These are phyloP conservation scores for Bettongia penicillata DNA, from an alignment of 2,113 vertebrate species.

Conservation along the genomic window DNA sequence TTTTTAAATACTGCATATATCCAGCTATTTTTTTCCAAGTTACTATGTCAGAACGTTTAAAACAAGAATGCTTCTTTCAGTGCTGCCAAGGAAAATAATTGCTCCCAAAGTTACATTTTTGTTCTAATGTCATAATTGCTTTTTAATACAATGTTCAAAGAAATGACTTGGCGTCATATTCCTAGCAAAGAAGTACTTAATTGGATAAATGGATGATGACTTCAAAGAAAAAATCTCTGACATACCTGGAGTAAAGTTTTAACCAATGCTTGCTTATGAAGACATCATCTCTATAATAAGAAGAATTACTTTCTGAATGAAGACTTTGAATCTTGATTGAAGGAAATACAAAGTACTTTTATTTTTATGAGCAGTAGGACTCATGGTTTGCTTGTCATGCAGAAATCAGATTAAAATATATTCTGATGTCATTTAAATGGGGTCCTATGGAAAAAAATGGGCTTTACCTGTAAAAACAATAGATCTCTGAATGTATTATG, in stretches of 20 bases:
- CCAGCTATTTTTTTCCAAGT: not conserved
- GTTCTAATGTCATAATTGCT: slow-evolving; percentile 75
- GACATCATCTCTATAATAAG: slow-evolving; percentile 10
- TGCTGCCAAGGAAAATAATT: slow-evolving; percentile 78
- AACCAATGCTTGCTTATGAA: not conserved
- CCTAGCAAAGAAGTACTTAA: slow-evolving; percentile 72
- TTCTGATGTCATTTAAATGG: not conserved
- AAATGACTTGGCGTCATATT: slow-evolving; percentile 74
- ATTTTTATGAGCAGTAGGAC: slow-evolving; percentile 5
- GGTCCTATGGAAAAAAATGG: not conserved
- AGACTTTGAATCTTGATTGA: slow-evolving; percentile 11
- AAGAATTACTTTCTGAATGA: slow-evolving; percentile 17
- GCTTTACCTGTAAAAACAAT: not conserved
- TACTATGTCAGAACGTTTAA: slow-evolving; percentile 18
- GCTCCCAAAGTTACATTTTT: slow-evolving; percentile 75
- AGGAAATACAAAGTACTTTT: slow-evolving; percentile 7
- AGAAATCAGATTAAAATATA: slow-evolving; percentile 40
- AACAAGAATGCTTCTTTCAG: slow-evolving; percentile 50
- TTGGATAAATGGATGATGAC: slow-evolving; percentile 73
- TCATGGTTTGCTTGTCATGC: not conserved
- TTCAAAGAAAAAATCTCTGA: slow-evolving; percentile 37
- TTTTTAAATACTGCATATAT: not conserved
- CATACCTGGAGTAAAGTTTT: slow-evolving; percentile 52
- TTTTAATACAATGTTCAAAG: slow-evolving; percentile 78
- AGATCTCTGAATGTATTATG: slow-evolving; percentile 3